Evolutionary conservation across 2,797 vertebrate species (phyloP).

Genomic region (Manis crassicaudata): DNA sequence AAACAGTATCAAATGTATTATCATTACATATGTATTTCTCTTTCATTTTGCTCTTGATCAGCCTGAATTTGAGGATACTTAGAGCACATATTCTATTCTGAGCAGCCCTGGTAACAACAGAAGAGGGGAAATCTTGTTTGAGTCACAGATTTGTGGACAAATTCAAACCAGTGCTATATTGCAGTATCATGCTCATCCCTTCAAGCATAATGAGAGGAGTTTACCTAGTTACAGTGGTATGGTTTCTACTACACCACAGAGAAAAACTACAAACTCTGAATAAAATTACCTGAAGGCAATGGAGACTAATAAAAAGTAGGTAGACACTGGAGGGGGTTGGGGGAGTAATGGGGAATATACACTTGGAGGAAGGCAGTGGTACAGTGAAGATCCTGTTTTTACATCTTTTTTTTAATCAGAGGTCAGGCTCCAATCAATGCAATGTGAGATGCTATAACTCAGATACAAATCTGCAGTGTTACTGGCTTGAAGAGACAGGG

Average conservation of each 20-base stretch:
- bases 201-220: background rate
- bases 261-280: background rate
- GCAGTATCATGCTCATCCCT: background rate
- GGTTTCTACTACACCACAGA: background rate
- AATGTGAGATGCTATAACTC: background rate
- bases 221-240: background rate
- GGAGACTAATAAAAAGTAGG: background rate
- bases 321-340: accelerated
- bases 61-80: background rate
- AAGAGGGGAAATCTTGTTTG: background rate
- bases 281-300: background rate
- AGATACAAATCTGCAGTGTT: background rate
- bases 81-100: background rate
- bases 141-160: background rate
- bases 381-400: background rate
- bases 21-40: accelerated
- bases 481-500: background rate
- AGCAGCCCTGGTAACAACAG: background rate
- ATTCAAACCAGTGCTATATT: background rate
- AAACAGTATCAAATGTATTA: background rate
- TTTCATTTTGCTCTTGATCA: background rate
- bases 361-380: background rate
- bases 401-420: background rate
- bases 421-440: background rate
- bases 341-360: too few relatives aligned